A percentile compares a stretch with the other conserved stretches of the same genome.
Evolutionary conservation across 92 coral and sea anemone species (phyloP).

Genomic region (Phenganax subtilis): DNA sequence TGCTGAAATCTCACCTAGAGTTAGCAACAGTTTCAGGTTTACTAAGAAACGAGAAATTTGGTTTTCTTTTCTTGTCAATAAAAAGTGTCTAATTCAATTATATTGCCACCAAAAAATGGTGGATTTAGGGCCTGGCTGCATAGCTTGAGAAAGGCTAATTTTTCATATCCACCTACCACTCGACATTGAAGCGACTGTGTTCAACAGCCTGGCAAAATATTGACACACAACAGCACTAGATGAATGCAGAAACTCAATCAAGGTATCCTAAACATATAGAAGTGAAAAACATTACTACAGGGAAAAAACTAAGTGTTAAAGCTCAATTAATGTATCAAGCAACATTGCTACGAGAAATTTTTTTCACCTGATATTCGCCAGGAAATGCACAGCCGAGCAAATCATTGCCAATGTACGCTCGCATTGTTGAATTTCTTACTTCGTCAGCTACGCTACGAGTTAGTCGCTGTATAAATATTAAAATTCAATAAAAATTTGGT

Average conservation of each 20-base stretch:
- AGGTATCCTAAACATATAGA: conserved; percentile 54
- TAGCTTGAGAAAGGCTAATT: too few species aligned
- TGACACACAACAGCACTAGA: conserved; percentile 77
- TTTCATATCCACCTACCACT: conserved; percentile 56
- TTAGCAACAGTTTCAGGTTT: too few species aligned
- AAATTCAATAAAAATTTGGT: too few species aligned
- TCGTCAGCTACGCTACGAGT: conserved; percentile 68
- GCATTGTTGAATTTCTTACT: conserved; percentile 63
- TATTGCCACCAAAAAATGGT: too few species aligned
- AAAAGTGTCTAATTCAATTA: too few species aligned
- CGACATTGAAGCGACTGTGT: conserved; percentile 85
- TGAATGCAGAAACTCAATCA: conserved; percentile 60
- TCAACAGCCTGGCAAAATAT: conserved; percentile 76
- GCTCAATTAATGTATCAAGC: not conserved
- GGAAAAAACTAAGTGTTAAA: not conserved
- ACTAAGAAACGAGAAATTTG: too few species aligned
- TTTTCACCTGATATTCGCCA: conserved; percentile 55
- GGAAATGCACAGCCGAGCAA: conserved; percentile 78
- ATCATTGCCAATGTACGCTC: conserved; percentile 81
- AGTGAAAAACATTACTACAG: not conserved
- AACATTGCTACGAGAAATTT: not conserved
- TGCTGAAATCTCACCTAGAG: too few species aligned
- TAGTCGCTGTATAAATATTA: conserved; percentile 53
- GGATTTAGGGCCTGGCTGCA: too few species aligned
- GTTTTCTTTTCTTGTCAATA: too few species aligned